Percentiles rank a stretch among this genome's conserved stretches.
Evolutionary conservation across 1,140 invertebrate species (phyloP).

Genomic region (Lysiphlebus fabarum): DNA sequence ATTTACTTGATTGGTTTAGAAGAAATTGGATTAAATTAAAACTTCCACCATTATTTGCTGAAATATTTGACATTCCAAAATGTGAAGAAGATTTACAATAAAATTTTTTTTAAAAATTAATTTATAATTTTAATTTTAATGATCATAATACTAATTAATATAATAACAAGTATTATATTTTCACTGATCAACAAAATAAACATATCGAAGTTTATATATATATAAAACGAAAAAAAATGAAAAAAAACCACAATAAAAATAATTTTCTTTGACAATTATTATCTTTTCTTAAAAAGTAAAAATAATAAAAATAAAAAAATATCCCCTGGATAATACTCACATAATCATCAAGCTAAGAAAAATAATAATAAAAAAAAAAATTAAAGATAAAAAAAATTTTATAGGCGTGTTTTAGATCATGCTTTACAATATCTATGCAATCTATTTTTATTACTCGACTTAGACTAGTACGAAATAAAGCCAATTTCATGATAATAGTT

Average conservation of each 20-base stretch:
- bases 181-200: background rate
- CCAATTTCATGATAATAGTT: slow-evolving; percentile 27
- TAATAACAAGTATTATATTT: no score
- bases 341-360: background rate
- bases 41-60: slow-evolving; percentile 89
- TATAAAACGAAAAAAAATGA: no score
- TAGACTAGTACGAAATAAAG: slow-evolving; percentile 28
- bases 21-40: slow-evolving; percentile 81
- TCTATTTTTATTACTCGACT: slow-evolving; percentile 56
- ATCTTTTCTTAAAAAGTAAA: no score
- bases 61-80: slow-evolving; percentile 97
- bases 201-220: no score
- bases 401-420: slow-evolving; percentile 46
- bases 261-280: no score
- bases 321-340: background rate
- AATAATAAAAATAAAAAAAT: slow-evolving; percentile 6
- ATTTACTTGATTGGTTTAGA: slow-evolving; percentile 87
- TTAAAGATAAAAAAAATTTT: slow-evolving; percentile 16
- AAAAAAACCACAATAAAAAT: no score
- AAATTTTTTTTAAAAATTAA: background rate
- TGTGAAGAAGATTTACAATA: slow-evolving; percentile 71
- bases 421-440: slow-evolving; percentile 51
- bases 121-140: background rate
- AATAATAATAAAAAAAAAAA: slow-evolving; percentile 27
- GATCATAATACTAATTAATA: no score